Conservation (phyloP, 2,113 vertebrate genomes). For the Tragelaphus imberbis region DNA sequence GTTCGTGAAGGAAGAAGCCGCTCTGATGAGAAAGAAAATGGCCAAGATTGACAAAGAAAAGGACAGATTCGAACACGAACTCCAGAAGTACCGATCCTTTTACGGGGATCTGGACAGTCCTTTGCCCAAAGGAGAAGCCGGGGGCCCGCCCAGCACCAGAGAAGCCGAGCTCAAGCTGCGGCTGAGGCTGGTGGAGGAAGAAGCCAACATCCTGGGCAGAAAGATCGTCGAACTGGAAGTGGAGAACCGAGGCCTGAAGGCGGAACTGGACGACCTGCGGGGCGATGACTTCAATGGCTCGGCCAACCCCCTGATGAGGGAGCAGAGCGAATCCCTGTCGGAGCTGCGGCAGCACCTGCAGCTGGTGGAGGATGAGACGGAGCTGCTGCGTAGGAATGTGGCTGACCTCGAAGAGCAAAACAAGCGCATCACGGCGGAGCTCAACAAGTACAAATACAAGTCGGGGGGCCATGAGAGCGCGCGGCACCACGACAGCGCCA, state of each 20-base stretch:
- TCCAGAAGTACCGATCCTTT: slow-evolving; percentile 97
- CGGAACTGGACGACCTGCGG: slow-evolving; percentile 95
- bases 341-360: slow-evolving; percentile 97
- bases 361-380: slow-evolving; percentile 97
- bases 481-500: slow-evolving; percentile 88
- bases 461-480: slow-evolving; percentile 89
- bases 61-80: slow-evolving; percentile 95
- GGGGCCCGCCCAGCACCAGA: slow-evolving; percentile 95
- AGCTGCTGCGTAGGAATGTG: slow-evolving; percentile 93
- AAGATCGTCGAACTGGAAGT: slow-evolving; percentile 99
- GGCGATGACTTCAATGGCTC: slow-evolving; percentile 90
- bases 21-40: slow-evolving; percentile 98
- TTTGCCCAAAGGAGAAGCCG: slow-evolving; percentile 96
- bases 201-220: slow-evolving; percentile 97
- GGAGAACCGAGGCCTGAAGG: slow-evolving; percentile 97
- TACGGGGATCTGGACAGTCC: slow-evolving; percentile 98
- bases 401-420: slow-evolving; percentile 97
- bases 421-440: slow-evolving; percentile 91
- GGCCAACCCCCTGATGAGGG: slow-evolving; percentile 83
- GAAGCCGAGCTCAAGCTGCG: slow-evolving; percentile 98
- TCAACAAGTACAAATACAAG: slow-evolving; percentile 97
- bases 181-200: slow-evolving; percentile 95
- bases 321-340: slow-evolving; percentile 93
- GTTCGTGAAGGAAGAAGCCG: slow-evolving; percentile 97
- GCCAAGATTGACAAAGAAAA: slow-evolving; percentile 99